Base-by-base conservation (phyloP, 2,113 vertebrate genomes). In the Anas platyrhynchos region DNA sequence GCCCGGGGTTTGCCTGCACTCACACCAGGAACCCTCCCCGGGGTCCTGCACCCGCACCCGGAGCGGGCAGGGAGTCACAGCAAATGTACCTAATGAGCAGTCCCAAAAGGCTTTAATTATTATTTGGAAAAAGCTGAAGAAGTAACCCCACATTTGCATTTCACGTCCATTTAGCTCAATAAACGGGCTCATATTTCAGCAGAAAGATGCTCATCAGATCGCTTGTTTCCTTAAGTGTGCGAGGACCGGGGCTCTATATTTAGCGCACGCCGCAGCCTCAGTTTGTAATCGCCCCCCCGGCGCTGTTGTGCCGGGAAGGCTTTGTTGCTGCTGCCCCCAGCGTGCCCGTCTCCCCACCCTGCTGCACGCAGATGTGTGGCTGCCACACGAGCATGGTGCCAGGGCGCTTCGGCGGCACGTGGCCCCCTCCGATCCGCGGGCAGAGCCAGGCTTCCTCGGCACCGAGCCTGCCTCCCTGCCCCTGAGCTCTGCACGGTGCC, bases 121-220 rank as follows among this genome's bases (percentile, higher is more conserved):
- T 92, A 88, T 95, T 93, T 96, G 80, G 88, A 65, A 82, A 75
- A 72, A 79, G 73, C 86, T 94, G 86, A 89, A 89, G 59, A 82
- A 84, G 86, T 93, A 96, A 94, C 86, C 86, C 77, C 65, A 11
- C 76, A 86, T 93, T 96, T 93, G 69, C 92, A 84, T 96, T 86
- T 93, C 77, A 63, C 6, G 48, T 90, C 93, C 91, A 88, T 94
- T 95, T 80, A 94, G 86, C 86, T 74, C 83, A 94, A 94, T 83
- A 94, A 96, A 95, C 41, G 83, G 80, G 94, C 90, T 94, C 56
- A 3, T 50, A 48, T 68, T 94, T 72, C 94, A 41, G 83, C 90
- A 92, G 92, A 83, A 91, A 88, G 92, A 82, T 50, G 88, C 94
- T 96, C 95, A 96, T 96, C 95, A 95, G 93, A 92, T 82, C 80